phyloP scores from a whole-genome alignment of 2,113 vertebrate genomes.

The Saiga tatarica region DNA sequence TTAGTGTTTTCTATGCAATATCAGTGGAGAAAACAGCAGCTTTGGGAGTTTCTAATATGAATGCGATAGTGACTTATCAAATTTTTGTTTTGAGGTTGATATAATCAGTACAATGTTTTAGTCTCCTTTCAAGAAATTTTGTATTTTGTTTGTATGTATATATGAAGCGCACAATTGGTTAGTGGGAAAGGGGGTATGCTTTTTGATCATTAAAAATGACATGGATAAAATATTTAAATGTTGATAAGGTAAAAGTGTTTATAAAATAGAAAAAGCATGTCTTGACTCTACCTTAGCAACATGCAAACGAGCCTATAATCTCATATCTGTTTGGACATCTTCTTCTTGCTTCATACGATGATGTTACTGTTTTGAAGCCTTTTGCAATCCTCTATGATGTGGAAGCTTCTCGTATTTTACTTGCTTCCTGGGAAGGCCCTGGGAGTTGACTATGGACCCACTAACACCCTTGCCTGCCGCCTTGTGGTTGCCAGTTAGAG shows the following conservation, averaged over 20 bases:
- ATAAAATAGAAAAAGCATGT: background rate
- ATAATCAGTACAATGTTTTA: conserved; percentile 71
- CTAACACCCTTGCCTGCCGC: background rate
- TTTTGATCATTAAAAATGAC: background rate
- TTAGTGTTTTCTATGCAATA: background rate
- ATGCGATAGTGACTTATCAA: conserved; percentile 79
- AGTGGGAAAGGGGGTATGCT: background rate
- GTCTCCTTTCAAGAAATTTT: conserved; percentile 63
- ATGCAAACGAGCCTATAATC: background rate
- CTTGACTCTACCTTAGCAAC: background rate
- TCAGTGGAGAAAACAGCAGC: background rate
- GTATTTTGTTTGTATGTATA: background rate
- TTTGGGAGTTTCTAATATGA: conserved; percentile 60
- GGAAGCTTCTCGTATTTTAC: background rate
- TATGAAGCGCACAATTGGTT: background rate
- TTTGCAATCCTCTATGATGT: background rate
- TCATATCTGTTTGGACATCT: background rate
- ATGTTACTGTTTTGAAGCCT: background rate
- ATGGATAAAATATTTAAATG: background rate
- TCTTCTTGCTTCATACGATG: background rate
- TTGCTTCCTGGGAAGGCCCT: background rate
- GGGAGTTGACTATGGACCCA: background rate
- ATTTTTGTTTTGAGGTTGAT: conserved; percentile 82
- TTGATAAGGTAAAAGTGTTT: background rate
- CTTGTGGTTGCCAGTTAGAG: conserved; percentile 19